Percentiles rank a stretch among this genome's conserved stretches.
Evolutionary conservation across 2,113 vertebrate species (phyloP).

Genomic region (Psephotus haematonotus): DNA sequence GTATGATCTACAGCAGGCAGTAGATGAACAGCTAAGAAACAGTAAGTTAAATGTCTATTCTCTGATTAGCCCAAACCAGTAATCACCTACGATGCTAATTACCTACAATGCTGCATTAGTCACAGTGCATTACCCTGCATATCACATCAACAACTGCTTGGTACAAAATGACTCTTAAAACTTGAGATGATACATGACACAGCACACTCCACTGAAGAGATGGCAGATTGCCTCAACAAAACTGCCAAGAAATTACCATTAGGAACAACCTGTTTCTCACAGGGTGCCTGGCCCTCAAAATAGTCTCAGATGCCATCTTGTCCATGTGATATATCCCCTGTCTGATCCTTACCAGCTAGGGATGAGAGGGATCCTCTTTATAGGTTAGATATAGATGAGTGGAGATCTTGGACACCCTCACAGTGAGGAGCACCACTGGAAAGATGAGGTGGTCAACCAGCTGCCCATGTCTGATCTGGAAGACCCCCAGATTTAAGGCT

Average conservation of each 20-base stretch:
- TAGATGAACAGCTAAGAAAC: background rate
- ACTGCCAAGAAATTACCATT: background rate
- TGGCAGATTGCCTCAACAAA: background rate
- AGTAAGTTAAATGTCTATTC: background rate
- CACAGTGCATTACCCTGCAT: background rate
- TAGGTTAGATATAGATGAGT: background rate
- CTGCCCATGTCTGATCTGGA: background rate
- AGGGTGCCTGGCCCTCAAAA: background rate
- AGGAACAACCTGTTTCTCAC: background rate
- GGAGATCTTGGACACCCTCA: background rate
- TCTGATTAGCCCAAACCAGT: background rate
- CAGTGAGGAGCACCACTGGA: background rate
- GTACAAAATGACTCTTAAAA: background rate
- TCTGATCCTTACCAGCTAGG: background rate
- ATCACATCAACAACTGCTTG: background rate
- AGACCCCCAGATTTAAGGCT: background rate
- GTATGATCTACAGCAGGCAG: background rate
- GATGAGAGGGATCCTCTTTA: background rate
- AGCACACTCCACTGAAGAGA: background rate
- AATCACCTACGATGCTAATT: background rate
- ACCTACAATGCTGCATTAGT: background rate
- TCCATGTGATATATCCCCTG: background rate
- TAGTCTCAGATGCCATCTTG: background rate
- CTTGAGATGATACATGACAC: background rate
- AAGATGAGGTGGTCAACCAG: background rate